Conservation (phyloP, 2,797 vertebrate genomes). For the Poecilia wingei region DNA sequence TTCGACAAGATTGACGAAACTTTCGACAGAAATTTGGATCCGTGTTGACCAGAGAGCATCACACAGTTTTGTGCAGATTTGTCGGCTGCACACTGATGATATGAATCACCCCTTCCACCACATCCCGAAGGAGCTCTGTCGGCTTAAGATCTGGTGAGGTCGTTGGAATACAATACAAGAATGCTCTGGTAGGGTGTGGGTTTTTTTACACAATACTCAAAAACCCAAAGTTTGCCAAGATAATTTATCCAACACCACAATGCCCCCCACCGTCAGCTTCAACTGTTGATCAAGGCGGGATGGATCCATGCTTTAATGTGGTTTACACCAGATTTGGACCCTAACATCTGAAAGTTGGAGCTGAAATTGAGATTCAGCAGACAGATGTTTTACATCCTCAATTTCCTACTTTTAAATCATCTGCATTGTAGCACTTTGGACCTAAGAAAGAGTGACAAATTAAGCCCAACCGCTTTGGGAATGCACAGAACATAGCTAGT, state of each 20-base stretch:
- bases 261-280: background rate
- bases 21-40: background rate
- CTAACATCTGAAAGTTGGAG: background rate
- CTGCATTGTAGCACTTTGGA: background rate
- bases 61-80: background rate
- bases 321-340: background rate
- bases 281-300: background rate
- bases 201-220: background rate
- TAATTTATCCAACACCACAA: background rate
- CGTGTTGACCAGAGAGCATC: background rate
- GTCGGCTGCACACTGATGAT: background rate
- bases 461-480: background rate
- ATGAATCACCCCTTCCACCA: background rate
- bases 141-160: background rate
- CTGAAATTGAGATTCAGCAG: background rate
- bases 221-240: background rate
- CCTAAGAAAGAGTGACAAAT: background rate
- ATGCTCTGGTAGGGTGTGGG: background rate
- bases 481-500: background rate
- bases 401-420: background rate
- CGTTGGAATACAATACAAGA: background rate
- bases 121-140: background rate
- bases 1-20: background rate
- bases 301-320: background rate
- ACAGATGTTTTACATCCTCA: background rate